Percentiles rank a stretch among this genome's conserved stretches.
These are phyloP conservation scores for Xanthorhoe designata DNA, from an alignment of 2,888 invertebrate species.

Conservation along the genomic window DNA sequence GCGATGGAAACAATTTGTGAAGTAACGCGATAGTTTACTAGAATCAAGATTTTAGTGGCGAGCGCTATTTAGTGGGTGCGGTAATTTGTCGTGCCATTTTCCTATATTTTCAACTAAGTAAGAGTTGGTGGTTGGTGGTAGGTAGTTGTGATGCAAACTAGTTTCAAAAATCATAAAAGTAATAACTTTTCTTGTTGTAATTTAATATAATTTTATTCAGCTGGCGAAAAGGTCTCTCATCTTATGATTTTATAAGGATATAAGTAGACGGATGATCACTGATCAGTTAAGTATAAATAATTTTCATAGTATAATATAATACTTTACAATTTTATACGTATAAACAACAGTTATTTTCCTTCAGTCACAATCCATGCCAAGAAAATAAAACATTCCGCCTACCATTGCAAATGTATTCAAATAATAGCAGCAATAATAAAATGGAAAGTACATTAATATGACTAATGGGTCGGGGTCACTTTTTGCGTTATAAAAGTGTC, in stretches of 20 bases:
- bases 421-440: constrained; percentile 25
- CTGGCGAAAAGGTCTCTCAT: neutral
- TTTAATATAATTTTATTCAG: too few species aligned
- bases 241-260: neutral
- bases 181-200: too few species aligned
- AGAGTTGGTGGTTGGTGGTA: too few species aligned
- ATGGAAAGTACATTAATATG: constrained; percentile 27
- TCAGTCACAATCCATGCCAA: constrained; percentile 29
- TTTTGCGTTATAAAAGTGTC: constrained; percentile 45
- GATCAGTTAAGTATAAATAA: too few species aligned
- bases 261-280: too few species aligned
- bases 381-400: constrained; percentile 30
- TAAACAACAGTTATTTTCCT: constrained; percentile 15
- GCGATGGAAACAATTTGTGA: constrained; percentile 67
- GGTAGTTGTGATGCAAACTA: too few species aligned
- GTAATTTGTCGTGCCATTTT: constrained; percentile 28
- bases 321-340: neutral
- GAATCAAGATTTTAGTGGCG: constrained; percentile 60
- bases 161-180: too few species aligned
- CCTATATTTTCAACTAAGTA: neutral
- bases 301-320: neutral
- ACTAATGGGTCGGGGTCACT: constrained; percentile 55
- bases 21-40: constrained; percentile 75
- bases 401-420: constrained; percentile 14
- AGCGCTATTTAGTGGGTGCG: constrained; percentile 55